Evolutionary conservation across 2,888 invertebrate genomes (phyloP).

Genomic region (Scaptomyza flava): DNA sequence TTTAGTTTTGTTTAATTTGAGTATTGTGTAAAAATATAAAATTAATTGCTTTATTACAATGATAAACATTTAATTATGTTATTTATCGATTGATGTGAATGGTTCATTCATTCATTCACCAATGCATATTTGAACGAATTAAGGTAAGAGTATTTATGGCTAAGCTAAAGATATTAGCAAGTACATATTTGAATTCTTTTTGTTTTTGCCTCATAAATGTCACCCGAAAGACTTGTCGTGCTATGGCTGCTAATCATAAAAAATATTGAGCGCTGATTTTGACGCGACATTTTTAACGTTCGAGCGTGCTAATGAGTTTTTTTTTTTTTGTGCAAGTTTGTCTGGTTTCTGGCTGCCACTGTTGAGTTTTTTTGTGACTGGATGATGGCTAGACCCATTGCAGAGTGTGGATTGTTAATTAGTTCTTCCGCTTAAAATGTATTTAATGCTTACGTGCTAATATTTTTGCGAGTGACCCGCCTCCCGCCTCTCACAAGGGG

Average conservation of each 20-base stretch:
- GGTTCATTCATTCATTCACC: too few species aligned
- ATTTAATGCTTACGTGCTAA: conserved; percentile 74
- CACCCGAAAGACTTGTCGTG: conserved; percentile 46
- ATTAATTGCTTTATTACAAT: too few species aligned
- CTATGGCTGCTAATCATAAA: conserved; percentile 67
- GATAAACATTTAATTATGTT: too few species aligned
- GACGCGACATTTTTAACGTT: conserved; percentile 79
- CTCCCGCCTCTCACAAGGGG: conserved; percentile 1
- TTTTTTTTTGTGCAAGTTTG: conserved; percentile 37
- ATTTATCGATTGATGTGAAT: too few species aligned
- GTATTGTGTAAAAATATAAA: too few species aligned
- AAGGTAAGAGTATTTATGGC: neutral
- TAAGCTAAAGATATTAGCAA: neutral
- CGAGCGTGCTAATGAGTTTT: conserved; percentile 78
- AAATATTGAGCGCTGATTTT: conserved; percentile 77
- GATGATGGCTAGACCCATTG: conserved; percentile 11
- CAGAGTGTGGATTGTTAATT: conserved; percentile 60
- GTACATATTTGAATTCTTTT: conserved; percentile 20
- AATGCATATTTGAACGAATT: too few species aligned
- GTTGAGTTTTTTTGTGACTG: neutral
- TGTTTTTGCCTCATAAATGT: conserved; percentile 66
- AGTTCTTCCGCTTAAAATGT: conserved; percentile 75
- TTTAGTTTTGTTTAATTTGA: too few species aligned
- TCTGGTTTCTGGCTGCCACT: conserved; percentile 17
- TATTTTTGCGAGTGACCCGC: conserved; percentile 45